Evolutionary conservation across 2,113 vertebrate species (phyloP), one percentile per base, ranked within the genome.

Genomic region (Cisticola juncidis): DNA sequence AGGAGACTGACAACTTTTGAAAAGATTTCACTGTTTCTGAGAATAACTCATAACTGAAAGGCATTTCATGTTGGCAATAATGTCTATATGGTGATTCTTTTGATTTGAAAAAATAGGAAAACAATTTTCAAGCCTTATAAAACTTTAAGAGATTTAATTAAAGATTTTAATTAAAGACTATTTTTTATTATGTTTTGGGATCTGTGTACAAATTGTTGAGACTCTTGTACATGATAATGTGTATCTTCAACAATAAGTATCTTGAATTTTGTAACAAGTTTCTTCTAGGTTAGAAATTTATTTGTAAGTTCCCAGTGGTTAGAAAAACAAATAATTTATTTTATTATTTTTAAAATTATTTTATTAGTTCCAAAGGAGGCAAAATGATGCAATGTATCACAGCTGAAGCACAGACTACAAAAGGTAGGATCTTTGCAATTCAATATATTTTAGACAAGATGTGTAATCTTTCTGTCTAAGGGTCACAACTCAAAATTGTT

Each of bases 1-100:
- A 85, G 53, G 96, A 98, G 58, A 91, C 71, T 95, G 95, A 88
- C 58, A 97, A 83, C 58, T 95, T 96, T 91, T 84, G 20, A 79
- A 88, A 96, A 95, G 23, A 79, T 95, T 91, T 25, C 57, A 89
- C 40, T 79, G 12, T 97, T 95, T 48, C 65, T 95, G 20, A 94
- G 82, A 76, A 62, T 79, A 92, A 71, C 72, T 91, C 81, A 94
- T 87, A 89, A 68, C 31, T 84, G 69, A 87, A 95, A 95, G 45
- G 7, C 33, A 84, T 68, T 95, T 96, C 45, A 25, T 4, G 0
- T 57, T 85, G 51, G 45, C 51, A 60, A 18, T 53, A 95, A 82
- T 60, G 88, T 44, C 53, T 91, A 50, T 42, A 45, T 42, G 92
- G 12, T 83, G 24, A 35, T 91, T 83, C 58, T 86, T 97, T 87